Base-by-base conservation (phyloP, 2,888 invertebrate species). In the Melitaea athalia region DNA sequence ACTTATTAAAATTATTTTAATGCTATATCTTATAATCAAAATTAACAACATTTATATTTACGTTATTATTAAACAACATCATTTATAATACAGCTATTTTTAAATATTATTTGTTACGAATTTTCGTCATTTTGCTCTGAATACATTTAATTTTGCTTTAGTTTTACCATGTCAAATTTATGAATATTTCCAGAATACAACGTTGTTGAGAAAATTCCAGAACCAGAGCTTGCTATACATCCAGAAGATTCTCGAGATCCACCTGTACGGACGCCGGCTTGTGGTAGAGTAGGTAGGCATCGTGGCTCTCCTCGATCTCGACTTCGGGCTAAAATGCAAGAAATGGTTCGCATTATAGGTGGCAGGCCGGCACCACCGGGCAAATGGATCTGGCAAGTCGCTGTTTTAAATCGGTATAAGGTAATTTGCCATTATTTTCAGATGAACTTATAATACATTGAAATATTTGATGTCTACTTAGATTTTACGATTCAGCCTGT, bases 321-420 rank as follows among this genome's bases (percentile, higher is more conserved):
- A n/a, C 71, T 82, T 62, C 81, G 86, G 77, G 89, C 77, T 69
- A 85, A 85, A 8, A 87, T 94, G 86, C 86, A 89, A 31, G 93
- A 93, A 65, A 95, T 95, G 95, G 91, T 96, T 70, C 94, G 96
- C 76, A 98, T 98, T 70, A 97, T 98, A 67, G 98, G 98, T 0
- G 98, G 98, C 0, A 93, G 95, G 64, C 96, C 97, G 52, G 94
- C 97, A 0, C 92, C 94, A 12, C 95, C 95, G 61, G 96, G 97
- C 50, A 96, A 96, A 81, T 99, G 98, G 98, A 98, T 98, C 0
- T 98, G 98, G 98, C 98, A 98, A 91, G 98, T 97, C 24, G 98
- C 97, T 63, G 95, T 99, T 64, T 93, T 98, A 69, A 98, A 98
- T 85, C 94, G 96, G 80, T 95, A 95, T 85, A 95, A 95, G 93